Base-by-base conservation (phyloP, 2,888 invertebrate species). In the Ephialtes manifestator region DNA sequence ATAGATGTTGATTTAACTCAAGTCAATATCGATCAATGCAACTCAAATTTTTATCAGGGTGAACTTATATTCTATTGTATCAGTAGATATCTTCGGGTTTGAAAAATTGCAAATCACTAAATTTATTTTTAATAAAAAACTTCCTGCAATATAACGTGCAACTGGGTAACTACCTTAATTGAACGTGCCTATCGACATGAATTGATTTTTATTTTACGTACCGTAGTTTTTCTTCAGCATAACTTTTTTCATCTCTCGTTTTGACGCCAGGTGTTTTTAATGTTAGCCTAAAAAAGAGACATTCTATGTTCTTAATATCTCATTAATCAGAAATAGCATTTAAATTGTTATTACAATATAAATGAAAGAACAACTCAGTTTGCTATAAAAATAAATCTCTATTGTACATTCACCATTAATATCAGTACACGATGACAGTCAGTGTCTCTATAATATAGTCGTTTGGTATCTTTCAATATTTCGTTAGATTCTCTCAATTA, bases 311-410 rank as follows among this genome's bases (percentile, higher is more conserved):
- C 24, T 28, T 28, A 58, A 28, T 24, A 15, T 28, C 15, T 4
- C 20, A 10, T 1, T 28, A 13, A n/a, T 55, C 11, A 10, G 3
- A 2, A 4, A n/a, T n/a, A 0, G 53, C 2, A 58, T 24, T 5
- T 28, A 1, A 24, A 24, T 28, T 1, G 28, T 15, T 15, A 15
- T 58, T 24, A 15, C 15, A 28, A 28, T 58, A 8, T 0, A n/a
- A 7, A n/a, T 5, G n/a, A 63, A 76, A 18, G 39, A 65, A 48
- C 13, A 67, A 60, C 48, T n/a, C 24, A n/a, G 28, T 77, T 83
- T 87, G 51, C 53, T 87, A 87, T 24, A 87, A 88, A 89, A 89
- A 89, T 89, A 89, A 74, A 75, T 87, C 86, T 83, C 89, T 90
- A 87, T 88, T 89, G 84, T 89, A 89, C 89, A 90, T 84, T 78